These are phyloP conservation scores for Zaprionus davidi DNA, from an alignment of 1,140 invertebrate genomes.

Conservation along the genomic window DNA sequence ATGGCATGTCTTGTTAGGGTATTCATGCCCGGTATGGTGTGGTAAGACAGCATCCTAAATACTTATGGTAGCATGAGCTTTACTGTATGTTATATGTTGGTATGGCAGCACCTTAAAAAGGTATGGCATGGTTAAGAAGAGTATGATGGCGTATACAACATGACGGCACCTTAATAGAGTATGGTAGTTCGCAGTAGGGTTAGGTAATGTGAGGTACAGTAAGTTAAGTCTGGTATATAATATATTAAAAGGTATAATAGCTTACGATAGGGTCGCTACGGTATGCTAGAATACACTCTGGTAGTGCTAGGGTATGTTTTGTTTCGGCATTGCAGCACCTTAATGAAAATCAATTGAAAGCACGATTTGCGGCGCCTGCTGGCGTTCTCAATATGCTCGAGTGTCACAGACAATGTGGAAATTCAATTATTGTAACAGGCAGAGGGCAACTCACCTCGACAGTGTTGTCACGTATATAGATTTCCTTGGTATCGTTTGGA, in stretches of 20 bases:
- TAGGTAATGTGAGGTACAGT: neutral
- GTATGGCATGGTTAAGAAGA: too few relatives aligned
- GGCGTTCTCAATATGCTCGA: constrained; percentile 46
- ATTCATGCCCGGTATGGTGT: too few relatives aligned
- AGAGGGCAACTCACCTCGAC: constrained; percentile 86
- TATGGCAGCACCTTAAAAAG: too few relatives aligned
- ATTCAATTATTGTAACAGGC: constrained; percentile 67
- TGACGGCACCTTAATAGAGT: neutral
- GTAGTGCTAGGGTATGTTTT: neutral
- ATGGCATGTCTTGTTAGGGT: too few relatives aligned
- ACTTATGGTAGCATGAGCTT: neutral
- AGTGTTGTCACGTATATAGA: constrained; percentile 88
- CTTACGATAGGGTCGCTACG: neutral
- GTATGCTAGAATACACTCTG: neutral
- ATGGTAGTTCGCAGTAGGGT: neutral
- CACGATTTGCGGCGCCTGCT: constrained; percentile 20
- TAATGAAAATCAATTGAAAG: constrained; percentile 35
- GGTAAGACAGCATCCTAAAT: neutral
- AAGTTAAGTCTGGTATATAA: too few relatives aligned
- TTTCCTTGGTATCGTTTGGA: constrained; percentile 87
- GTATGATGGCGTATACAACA: neutral
- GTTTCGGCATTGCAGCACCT: neutral
- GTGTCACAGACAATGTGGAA: constrained; percentile 70
- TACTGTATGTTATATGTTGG: too few relatives aligned
- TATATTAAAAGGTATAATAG: too few relatives aligned